Evolutionary conservation across 2,888 invertebrate genomes (phyloP).

Genomic region (Timema podura): DNA sequence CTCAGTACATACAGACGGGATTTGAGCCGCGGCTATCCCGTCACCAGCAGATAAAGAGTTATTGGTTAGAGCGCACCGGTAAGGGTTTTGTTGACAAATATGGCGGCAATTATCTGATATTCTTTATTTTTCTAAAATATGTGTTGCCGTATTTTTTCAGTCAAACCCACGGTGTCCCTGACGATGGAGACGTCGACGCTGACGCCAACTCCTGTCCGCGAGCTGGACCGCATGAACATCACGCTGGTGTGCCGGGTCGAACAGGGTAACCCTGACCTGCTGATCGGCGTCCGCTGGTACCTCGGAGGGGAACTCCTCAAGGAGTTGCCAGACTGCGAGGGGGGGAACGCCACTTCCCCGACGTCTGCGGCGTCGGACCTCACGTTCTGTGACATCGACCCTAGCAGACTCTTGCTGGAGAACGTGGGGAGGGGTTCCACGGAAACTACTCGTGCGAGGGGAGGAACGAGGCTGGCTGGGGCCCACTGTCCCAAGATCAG

Average conservation of each 20-base stretch:
- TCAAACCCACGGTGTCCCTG: slow-evolving; percentile 72
- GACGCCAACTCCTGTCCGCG: slow-evolving; percentile 64
- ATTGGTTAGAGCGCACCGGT: too few species aligned
- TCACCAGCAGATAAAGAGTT: too few species aligned
- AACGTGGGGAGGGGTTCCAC: slow-evolving; percentile 83
- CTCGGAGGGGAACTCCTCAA: slow-evolving; percentile 77
- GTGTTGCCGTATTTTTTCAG: slow-evolving; percentile 48
- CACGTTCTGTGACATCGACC: slow-evolving; percentile 79
- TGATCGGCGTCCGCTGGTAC: slow-evolving; percentile 81
- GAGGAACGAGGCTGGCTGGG: slow-evolving; percentile 85
- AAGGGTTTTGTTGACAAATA: too few species aligned
- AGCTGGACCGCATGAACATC: slow-evolving; percentile 73
- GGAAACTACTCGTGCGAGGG: slow-evolving; percentile 94
- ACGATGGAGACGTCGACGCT: slow-evolving; percentile 65
- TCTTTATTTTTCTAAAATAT: not conserved
- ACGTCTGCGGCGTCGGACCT: slow-evolving; percentile 30
- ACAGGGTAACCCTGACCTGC: slow-evolving; percentile 70
- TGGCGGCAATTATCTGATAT: too few species aligned
- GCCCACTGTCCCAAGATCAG: slow-evolving; percentile 68
- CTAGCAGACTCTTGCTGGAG: slow-evolving; percentile 77
- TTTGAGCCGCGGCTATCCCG: too few species aligned
- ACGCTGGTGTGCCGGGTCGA: slow-evolving; percentile 76
- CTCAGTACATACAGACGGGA: too few species aligned
- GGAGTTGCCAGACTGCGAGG: slow-evolving; percentile 76
- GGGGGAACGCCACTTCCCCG: slow-evolving; percentile 41